Base-by-base conservation (phyloP, 2,888 invertebrate genomes). In the Drosophila putrida region DNA sequence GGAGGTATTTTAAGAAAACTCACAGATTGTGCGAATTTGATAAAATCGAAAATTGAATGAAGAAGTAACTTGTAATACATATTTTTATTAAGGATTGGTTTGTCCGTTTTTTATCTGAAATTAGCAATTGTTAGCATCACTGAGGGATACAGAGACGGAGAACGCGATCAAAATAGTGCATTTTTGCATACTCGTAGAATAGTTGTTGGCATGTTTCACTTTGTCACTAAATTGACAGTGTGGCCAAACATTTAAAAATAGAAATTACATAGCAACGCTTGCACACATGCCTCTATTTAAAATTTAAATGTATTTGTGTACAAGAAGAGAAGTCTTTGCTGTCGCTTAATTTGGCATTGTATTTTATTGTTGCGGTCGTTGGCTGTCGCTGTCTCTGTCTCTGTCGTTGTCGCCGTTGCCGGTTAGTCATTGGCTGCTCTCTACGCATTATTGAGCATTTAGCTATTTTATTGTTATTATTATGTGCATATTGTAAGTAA, bases 291-390 rank as follows among this genome's bases (percentile, higher is more conserved):
- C 46, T 58, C 47, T 58, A 28, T 9, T 13, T 28, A 13, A 11
- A 8, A 35, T 49, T 47, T 33, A 11, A 60, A 74, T 51, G 55
- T 51, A 41, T 51, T 36, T 33, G 5, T 49, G 38, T 9, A 25
- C 25, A 55, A 35, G 46, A 49, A 68, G 65, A 67, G 59, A 63
- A 63, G 67, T 62, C 57, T 67, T 41, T 39, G 64, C 53, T 75
- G 68, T 71, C 71, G 65, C 83, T 88, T 74, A 75, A 88, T 86
- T 85, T 85, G 86, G 88, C 71, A 75, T 76, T 82, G 71, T 74
- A 65, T 76, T 80, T 83, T 60, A 64, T 78, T 51, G 75, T 67
- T 61, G 47, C 53, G 36, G 46, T 31, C 66, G 60, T 41, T 50
- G 49, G 44, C 33, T 6, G 38, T 25, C 20, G 25, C 25, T 47